These are phyloP conservation scores for Cosmopolites sordidus DNA, from an alignment of 2,888 invertebrate species.

Conservation along the genomic window DNA sequence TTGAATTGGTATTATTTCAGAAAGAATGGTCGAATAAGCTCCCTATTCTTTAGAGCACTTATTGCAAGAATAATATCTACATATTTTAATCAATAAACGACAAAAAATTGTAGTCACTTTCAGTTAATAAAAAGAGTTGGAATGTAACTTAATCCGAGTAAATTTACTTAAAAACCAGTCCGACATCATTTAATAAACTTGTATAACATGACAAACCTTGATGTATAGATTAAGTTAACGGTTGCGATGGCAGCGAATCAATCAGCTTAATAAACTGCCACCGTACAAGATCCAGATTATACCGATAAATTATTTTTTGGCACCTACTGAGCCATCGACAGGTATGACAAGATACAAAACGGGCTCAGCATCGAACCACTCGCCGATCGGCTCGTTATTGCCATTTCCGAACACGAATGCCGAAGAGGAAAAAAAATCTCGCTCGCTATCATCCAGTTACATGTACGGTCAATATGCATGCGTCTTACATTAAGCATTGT, in stretches of 20 bases:
- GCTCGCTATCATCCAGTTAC: slow-evolving; percentile 24
- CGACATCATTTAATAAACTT: too few species aligned
- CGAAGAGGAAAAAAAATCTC: slow-evolving; percentile 28
- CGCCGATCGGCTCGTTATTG: slow-evolving; percentile 32
- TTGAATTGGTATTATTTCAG: too few species aligned
- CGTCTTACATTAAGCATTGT: slow-evolving; percentile 27
- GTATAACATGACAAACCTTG: too few species aligned
- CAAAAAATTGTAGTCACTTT: too few species aligned
- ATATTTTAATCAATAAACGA: too few species aligned
- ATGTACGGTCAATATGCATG: slow-evolving; percentile 20
- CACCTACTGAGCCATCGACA: slow-evolving; percentile 26
- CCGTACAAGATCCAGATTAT: slow-evolving; percentile 3
- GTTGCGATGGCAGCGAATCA: slow-evolving; percentile 6
- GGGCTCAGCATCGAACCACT: slow-evolving; percentile 30
- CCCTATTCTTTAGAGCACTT: too few species aligned
- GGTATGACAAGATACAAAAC: slow-evolving; percentile 30
- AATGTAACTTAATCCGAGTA: too few species aligned
- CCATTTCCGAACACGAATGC: slow-evolving; percentile 35
- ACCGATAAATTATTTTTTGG: slow-evolving; percentile 27
- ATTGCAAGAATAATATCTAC: too few species aligned
- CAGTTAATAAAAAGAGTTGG: too few species aligned
- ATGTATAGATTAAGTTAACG: too few species aligned
- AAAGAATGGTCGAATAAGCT: too few species aligned
- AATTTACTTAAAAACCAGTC: too few species aligned
- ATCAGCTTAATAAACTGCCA: slow-evolving; percentile 16